These are phyloP conservation scores for Agrypnia vestita DNA, from an alignment of 1,140 invertebrate species.

Conservation along the genomic window DNA sequence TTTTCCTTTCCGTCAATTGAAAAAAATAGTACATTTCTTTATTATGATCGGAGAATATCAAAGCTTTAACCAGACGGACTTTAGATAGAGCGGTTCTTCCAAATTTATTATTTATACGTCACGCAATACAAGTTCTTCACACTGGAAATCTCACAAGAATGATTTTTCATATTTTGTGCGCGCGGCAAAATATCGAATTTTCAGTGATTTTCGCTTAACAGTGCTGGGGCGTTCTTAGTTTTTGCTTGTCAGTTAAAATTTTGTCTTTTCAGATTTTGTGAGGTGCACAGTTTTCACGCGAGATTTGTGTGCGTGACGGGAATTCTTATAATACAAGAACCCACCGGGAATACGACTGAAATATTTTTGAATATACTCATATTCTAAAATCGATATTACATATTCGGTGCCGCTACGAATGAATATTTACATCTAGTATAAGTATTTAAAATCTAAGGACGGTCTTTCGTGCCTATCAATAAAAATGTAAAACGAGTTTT, in stretches of 20 bases:
- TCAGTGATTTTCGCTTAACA: slow-evolving; percentile 32
- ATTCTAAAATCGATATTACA: too few species aligned
- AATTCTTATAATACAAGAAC: slow-evolving; percentile 8
- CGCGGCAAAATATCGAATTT: slow-evolving; percentile 21
- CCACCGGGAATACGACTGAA: not conserved
- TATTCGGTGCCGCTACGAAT: too few species aligned
- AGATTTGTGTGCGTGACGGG: not conserved
- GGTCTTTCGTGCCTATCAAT: too few species aligned
- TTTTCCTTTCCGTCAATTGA: too few species aligned
- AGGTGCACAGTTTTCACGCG: slow-evolving; percentile 28
- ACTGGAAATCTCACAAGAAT: slow-evolving; percentile 20
- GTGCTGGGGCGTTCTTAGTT: slow-evolving; percentile 15
- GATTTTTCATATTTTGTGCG: slow-evolving; percentile 30
- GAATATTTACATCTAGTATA: too few species aligned
- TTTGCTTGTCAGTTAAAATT: slow-evolving; percentile 35
- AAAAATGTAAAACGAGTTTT: too few species aligned
- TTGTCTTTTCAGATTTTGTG: slow-evolving; percentile 24
- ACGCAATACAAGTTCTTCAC: not conserved
- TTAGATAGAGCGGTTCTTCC: too few species aligned
- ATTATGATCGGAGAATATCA: too few species aligned
- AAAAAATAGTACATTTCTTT: too few species aligned
- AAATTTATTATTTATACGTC: too few species aligned
- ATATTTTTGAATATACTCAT: not conserved
- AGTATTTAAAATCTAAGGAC: too few species aligned
- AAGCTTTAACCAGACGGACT: too few species aligned